Conservation (phyloP, 2,888 invertebrate species). For the Volucella bombylans region DNA sequence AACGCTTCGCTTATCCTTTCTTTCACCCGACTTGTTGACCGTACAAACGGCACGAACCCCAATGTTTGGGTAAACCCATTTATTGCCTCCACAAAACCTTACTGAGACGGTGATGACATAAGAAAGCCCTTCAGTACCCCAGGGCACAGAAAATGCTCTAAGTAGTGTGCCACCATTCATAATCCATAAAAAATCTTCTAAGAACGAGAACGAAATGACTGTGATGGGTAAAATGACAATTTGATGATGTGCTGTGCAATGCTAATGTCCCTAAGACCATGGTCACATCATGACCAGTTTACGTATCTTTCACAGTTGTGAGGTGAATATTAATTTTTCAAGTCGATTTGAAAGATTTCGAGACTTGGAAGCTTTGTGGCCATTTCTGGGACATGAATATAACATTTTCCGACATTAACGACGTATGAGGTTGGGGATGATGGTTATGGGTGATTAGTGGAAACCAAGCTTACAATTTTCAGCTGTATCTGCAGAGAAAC, state of each 20-base stretch:
- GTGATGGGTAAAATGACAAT: constrained; percentile 59
- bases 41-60: constrained; percentile 36
- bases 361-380: constrained; percentile 41
- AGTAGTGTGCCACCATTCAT: constrained; percentile 43
- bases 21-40: constrained; percentile 61
- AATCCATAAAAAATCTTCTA: constrained; percentile 34
- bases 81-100: constrained; percentile 49
- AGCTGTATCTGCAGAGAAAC: too few relatives aligned
- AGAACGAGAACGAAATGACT: constrained; percentile 10
- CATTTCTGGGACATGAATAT: neutral
- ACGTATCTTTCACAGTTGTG: constrained; percentile 42
- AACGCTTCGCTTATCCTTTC: constrained; percentile 59
- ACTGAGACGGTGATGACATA: constrained; percentile 42
- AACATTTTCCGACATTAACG: too few relatives aligned
- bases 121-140: neutral
- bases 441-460: too few relatives aligned
- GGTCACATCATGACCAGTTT: constrained; percentile 61
- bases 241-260: constrained; percentile 67
- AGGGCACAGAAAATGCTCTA: constrained; percentile 13
- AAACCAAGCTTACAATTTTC: too few relatives aligned
- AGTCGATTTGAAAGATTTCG: constrained; percentile 8
- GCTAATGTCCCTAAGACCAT: constrained; percentile 47
- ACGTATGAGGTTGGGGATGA: too few relatives aligned
- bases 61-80: constrained; percentile 40
- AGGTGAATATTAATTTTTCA: constrained; percentile 54